Evolutionary conservation across 2,113 vertebrate genomes (phyloP).

Genomic region (Pterocles burchelli): DNA sequence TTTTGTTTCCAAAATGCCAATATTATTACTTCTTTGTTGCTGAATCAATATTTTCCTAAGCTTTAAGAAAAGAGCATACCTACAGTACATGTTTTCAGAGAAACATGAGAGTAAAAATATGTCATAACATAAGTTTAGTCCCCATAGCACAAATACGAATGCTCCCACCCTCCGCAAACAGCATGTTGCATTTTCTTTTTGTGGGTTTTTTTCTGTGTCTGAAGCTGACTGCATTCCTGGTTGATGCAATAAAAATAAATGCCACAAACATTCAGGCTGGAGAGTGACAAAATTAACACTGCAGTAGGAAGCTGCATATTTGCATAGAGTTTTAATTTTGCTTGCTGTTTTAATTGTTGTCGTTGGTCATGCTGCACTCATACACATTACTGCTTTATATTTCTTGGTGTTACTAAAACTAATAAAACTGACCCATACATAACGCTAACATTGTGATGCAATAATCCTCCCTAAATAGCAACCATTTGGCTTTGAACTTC

Average conservation of each 20-base stretch:
- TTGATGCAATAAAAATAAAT: conserved; percentile 19
- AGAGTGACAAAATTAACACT: conserved; percentile 15
- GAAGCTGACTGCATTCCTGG: not conserved
- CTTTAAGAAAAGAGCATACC: not conserved
- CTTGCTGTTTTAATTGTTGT: conserved; percentile 23
- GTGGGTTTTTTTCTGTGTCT: not conserved
- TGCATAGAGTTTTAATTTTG: not conserved
- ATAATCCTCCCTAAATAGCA: conserved; percentile 21
- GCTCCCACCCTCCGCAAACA: not conserved
- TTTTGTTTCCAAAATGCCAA: not conserved
- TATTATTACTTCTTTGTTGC: not conserved
- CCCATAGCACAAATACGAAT: not conserved
- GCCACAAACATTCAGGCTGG: not conserved
- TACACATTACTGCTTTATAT: not conserved
- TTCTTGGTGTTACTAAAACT: conserved; percentile 32
- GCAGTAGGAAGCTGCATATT: not conserved
- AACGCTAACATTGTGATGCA: not conserved
- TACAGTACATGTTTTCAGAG: not conserved
- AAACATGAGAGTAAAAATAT: not conserved
- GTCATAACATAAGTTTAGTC: not conserved
- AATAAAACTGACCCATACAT: conserved; percentile 37
- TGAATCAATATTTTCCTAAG: conserved; percentile 13
- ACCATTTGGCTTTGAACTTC: conserved; percentile 29
- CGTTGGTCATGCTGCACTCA: not conserved
- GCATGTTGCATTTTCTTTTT: not conserved